Base-by-base conservation (phyloP, 2,888 invertebrate genomes). In the Lysandra bellargus region DNA sequence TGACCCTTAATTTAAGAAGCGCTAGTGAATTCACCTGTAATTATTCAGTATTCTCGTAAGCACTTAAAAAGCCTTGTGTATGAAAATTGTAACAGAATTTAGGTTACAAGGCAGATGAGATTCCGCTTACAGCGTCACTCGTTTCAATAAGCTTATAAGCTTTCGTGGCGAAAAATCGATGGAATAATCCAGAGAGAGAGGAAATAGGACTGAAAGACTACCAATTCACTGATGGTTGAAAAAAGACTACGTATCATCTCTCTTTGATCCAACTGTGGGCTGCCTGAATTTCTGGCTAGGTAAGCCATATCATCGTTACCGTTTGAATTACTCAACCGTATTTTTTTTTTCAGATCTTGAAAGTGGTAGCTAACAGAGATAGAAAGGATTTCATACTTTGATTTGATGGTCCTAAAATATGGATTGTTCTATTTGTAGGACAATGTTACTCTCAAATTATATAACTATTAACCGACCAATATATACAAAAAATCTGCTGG, bases 141-240 rank as follows among this genome's bases (percentile, higher is more conserved):
- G 76, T 30, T 76, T 17, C 53, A 53, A 76, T 53, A 33, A 53
- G 76, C 76, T 76, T 30, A 57, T 53, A 53, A 76, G 76, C 57
- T 76, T 76, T 76, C 57, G 76, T 76, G 76, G 76, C 53, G 76
- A 57, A 75, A 76, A 76, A 76, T 76, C 76, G 76, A 76, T 76
- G 76, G 57, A 17, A 57, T 57, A 76, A 49, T 75, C 57, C 57
- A 23, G 76, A 30, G 53, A 30, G 49, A 23, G 33, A 33, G 17
- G 76, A 53, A 57, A 53, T 76, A 23, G 17, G 23, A 33, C 33
- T 53, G 76, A 57, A 44, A 57, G 53, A 30, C 64, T 64, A 30
- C 30, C 69, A 69, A 37, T 37, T 69, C 23, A 37, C 69, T 69
- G 69, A 69, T 69, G 69, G 17, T 37, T 69, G 33, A 69, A 69